These are phyloP conservation scores for Syrmaticus mikado DNA, from an alignment of 2,113 vertebrate genomes.

Conservation along the genomic window DNA sequence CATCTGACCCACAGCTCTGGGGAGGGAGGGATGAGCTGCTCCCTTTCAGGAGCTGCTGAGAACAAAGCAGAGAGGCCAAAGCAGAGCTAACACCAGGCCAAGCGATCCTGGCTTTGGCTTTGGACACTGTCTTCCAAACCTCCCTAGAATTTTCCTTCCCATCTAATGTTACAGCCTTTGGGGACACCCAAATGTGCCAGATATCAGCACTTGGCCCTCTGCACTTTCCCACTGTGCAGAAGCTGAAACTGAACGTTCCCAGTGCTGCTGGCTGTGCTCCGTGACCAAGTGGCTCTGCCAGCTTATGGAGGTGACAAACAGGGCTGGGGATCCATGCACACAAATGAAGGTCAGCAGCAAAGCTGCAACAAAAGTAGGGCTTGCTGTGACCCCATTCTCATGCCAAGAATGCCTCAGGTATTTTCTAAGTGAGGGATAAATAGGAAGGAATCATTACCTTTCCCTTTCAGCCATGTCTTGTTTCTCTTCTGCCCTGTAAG, in stretches of 20 bases:
- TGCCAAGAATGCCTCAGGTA: fast-evolving
- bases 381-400: not conserved
- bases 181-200: not conserved
- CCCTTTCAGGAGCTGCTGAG: not conserved
- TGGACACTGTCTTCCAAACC: not conserved
- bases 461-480: constrained; percentile 52
- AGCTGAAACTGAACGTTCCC: not conserved
- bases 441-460: constrained; percentile 25
- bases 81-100: not conserved
- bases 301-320: not conserved
- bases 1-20: not conserved
- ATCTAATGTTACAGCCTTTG: not conserved
- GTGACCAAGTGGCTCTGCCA: fast-evolving
- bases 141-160: not conserved
- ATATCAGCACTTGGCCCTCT: not conserved
- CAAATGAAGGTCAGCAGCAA: not conserved
- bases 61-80: not conserved
- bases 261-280: not conserved
- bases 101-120: not conserved
- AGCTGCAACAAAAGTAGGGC: not conserved
- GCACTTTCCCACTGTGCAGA: not conserved
- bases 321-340: not conserved
- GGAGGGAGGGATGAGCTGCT: not conserved
- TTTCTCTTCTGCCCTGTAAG: constrained; percentile 76
- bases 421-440: not conserved